Evolutionary conservation across 2,797 vertebrate species (phyloP), one percentile per base, ranked within the genome.

Genomic region (Mallotus villosus): DNA sequence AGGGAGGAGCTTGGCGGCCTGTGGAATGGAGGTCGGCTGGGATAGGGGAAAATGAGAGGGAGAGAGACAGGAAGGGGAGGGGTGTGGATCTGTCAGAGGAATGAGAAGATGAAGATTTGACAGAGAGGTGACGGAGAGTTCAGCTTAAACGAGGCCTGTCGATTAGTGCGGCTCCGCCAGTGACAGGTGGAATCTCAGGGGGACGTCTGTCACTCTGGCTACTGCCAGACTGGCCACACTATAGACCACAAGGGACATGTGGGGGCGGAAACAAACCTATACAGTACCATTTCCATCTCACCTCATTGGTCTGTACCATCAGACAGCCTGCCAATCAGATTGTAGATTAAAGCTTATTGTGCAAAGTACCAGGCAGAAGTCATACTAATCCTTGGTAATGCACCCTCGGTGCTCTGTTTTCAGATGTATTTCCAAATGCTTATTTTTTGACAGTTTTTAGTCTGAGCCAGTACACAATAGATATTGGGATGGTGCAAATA

Each of bases 141-240:
- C 95, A 96, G 91, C 88, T 90, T 91, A 92, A 93, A 93, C 89
- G 93, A 94, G 93, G 94, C 94, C 94, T 93, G 93, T 92, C 92
- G 94, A 95, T 95, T 84, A 91, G 92, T 87, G 87, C 78, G 89
- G 93, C 90, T 92, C 93, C 85, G 85, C 87, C 91, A 88, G 92
- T 96, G 95, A 95, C 95, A 96, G 94, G 93, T 95, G 95, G 94
- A 94, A 94, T 95, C 95, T 95, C 94, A 92, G 92, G 94, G 94
- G 95, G 92, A 92, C 93, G 92, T 93, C 94, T 95, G 94, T 94
- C 91, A 91, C 91, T 83, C 91, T 90, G 92, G 90, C 91, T 92
- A 93, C 94, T 95, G 94, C 92, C 93, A 93, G 90, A 92, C 91
- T 87, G 32, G 55, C 67, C 41, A 3, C 78, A 21, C 49, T 68